phyloP scores from a whole-genome alignment of 2,113 vertebrate species.

The Dolichallabes microphthalmus region DNA sequence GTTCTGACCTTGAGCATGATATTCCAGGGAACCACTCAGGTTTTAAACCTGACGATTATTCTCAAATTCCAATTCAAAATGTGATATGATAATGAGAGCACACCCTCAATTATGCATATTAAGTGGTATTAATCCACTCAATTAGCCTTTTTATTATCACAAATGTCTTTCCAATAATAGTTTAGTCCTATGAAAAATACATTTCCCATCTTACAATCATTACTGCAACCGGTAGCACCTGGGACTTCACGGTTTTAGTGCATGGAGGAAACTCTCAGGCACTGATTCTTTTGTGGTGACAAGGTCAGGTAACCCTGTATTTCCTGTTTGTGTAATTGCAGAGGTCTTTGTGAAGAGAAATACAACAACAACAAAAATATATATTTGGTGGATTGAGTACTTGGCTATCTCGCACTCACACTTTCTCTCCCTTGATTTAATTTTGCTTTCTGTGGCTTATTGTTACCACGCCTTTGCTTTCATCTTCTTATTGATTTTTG shows the following conservation, averaged over 20 bases:
- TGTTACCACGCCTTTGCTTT: background rate
- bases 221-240: background rate
- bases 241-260: background rate
- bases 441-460: background rate
- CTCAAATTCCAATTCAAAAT: background rate
- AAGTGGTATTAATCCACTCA: no score
- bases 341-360: background rate
- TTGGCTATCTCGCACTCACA: background rate
- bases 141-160: background rate
- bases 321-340: background rate
- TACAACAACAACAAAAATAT: no score
- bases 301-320: background rate
- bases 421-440: background rate
- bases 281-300: background rate
- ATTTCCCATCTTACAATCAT: background rate
- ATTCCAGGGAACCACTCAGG: background rate
- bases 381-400: background rate
- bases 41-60: background rate
- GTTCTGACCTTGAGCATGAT: background rate
- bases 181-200: background rate
- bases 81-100: background rate
- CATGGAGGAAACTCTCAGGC: background rate
- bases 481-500: background rate
- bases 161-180: background rate
- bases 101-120: background rate